Evolutionary conservation across 2,113 vertebrate species (phyloP).

Genomic region (Zapornia atra): DNA sequence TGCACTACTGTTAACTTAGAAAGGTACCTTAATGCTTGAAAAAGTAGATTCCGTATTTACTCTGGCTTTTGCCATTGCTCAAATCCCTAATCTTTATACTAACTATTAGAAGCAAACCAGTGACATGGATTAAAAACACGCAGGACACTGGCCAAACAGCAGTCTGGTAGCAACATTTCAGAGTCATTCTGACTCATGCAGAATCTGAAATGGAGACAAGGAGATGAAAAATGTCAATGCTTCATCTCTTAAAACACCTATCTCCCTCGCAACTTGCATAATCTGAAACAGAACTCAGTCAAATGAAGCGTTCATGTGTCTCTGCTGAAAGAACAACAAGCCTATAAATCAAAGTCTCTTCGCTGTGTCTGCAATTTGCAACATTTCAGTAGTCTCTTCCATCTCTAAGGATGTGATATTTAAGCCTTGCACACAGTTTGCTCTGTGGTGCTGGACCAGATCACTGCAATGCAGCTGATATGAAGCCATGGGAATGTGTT

Average conservation of each 20-base stretch:
- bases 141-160: background rate
- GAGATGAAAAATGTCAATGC: background rate
- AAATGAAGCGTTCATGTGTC: slow-evolving; percentile 18
- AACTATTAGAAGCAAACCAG: background rate
- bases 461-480: background rate
- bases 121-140: background rate
- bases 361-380: background rate
- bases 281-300: slow-evolving; percentile 11
- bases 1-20: background rate
- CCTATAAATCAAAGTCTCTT: slow-evolving; percentile 23
- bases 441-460: background rate
- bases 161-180: background rate
- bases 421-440: background rate
- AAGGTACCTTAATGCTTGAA: background rate
- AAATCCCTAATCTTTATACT: background rate
- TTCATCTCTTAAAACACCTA: background rate
- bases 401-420: background rate
- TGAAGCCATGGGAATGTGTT: background rate
- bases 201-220: background rate
- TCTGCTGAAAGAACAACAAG: slow-evolving; percentile 5
- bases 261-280: slow-evolving; percentile 11
- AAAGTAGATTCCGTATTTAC: background rate
- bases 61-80: background rate
- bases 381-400: background rate
- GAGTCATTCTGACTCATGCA: background rate